Conservation (phyloP, 2,888 invertebrate genomes). For the Harpalus rubripes region DNA sequence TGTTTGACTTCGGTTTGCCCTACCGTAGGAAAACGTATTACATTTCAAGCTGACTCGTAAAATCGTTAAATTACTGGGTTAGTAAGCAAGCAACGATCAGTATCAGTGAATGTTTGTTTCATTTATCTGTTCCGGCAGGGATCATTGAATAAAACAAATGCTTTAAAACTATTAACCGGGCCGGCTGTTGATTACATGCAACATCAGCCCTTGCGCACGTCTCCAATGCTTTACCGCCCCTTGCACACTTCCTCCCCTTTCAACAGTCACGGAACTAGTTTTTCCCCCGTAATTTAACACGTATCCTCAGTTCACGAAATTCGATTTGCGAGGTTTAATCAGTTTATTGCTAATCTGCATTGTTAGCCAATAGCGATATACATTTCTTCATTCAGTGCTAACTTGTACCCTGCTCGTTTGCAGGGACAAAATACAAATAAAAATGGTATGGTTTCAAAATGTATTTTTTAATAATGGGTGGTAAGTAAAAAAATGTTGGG, state of each 20-base stretch:
- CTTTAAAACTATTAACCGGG: constrained; percentile 55
- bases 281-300: constrained; percentile 58
- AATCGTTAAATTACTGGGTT: not conserved
- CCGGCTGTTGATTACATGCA: constrained; percentile 54
- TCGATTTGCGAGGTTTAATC: constrained; percentile 57
- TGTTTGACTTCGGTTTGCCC: not conserved
- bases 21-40: not conserved
- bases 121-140: constrained; percentile 38
- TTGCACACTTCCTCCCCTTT: not conserved
- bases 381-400: constrained; percentile 4
- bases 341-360: constrained; percentile 60
- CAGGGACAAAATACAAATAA: too few species aligned
- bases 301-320: constrained; percentile 54
- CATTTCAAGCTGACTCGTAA: not conserved
- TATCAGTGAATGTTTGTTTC: constrained; percentile 34
- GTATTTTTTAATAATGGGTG: too few species aligned
- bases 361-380: constrained; percentile 55
- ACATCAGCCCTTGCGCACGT: constrained; percentile 46
- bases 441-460: too few species aligned
- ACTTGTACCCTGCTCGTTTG: not conserved
- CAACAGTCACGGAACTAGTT: constrained; percentile 9
- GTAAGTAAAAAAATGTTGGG: too few species aligned
- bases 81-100: constrained; percentile 20
- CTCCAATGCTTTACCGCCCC: constrained; percentile 13
- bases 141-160: constrained; percentile 56